Evolutionary conservation across 1,140 invertebrate species (phyloP).

Genomic region (Aleiodes sp.): DNA sequence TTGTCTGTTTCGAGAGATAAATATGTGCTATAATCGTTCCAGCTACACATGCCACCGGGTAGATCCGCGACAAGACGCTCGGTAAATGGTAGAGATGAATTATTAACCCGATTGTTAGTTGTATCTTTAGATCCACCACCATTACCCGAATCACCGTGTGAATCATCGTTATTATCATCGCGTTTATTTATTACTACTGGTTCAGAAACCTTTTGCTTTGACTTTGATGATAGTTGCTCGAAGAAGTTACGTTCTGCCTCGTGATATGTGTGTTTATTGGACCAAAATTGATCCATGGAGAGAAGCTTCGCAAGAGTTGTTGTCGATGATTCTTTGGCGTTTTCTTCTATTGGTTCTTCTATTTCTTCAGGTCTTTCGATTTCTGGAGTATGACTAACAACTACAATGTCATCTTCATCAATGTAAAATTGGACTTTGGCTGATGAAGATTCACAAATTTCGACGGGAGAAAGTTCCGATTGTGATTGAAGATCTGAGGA

Average conservation of each 20-base stretch:
- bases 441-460: constrained; percentile 29
- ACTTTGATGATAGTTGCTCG: constrained; percentile 61
- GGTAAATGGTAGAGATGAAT: constrained; percentile 62
- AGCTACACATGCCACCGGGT: constrained; percentile 81
- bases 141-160: constrained; percentile 69
- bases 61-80: constrained; percentile 77
- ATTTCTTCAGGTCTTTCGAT: constrained; percentile 30
- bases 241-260: constrained; percentile 71
- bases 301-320: constrained; percentile 37
- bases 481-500: constrained; percentile 34
- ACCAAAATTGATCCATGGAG: constrained; percentile 70
- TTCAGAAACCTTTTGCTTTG: constrained; percentile 36
- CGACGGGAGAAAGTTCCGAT: constrained; percentile 31
- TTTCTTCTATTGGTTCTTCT: constrained; percentile 17
- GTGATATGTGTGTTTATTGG: constrained; percentile 70
- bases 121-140: constrained; percentile 40
- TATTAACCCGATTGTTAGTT: constrained; percentile 25
- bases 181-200: constrained; percentile 53
- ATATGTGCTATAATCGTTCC: constrained; percentile 86
- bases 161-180: constrained; percentile 70
- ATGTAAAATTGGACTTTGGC: constrained; percentile 58
- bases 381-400: constrained; percentile 43
- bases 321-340: constrained; percentile 10
- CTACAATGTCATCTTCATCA: constrained; percentile 52
- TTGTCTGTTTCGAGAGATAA: constrained; percentile 66